Evolutionary conservation across 2,797 vertebrate genomes (phyloP).

Genomic region (Acanthiza pusilla): DNA sequence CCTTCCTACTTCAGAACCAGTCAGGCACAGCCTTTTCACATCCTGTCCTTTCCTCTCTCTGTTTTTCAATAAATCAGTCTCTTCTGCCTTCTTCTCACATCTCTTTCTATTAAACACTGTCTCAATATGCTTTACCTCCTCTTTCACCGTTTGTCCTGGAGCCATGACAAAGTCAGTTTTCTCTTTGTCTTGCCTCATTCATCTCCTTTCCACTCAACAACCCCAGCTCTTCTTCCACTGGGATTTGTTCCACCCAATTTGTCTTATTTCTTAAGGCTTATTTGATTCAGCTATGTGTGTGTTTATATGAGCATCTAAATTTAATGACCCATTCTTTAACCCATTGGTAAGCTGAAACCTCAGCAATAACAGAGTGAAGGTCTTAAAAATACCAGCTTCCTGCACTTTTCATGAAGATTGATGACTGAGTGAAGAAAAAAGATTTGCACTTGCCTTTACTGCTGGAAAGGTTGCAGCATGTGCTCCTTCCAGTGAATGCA

Average conservation of each 20-base stretch:
- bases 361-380: not conserved
- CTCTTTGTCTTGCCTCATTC: slow-evolving; percentile 39
- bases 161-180: slow-evolving; percentile 25
- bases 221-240: not conserved
- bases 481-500: not conserved
- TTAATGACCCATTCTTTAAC: slow-evolving; percentile 44
- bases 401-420: not conserved
- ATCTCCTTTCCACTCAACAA: slow-evolving; percentile 40
- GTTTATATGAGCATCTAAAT: slow-evolving; percentile 35
- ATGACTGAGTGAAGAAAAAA: not conserved
- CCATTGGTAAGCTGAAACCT: slow-evolving; percentile 4
- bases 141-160: slow-evolving; percentile 22
- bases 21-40: not conserved
- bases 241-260: slow-evolving; percentile 50
- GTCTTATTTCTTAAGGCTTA: slow-evolving; percentile 46
- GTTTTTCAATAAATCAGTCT: not conserved
- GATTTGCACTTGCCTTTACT: not conserved
- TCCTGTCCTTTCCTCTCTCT: not conserved
- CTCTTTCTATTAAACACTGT: not conserved
- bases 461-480: not conserved
- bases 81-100: not conserved
- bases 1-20: not conserved
- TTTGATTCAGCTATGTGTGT: slow-evolving; percentile 38
- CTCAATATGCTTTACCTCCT: not conserved
- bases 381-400: not conserved